These are phyloP conservation scores for Hesperophylax magnus DNA, from an alignment of 1,140 invertebrate genomes.

Conservation along the genomic window DNA sequence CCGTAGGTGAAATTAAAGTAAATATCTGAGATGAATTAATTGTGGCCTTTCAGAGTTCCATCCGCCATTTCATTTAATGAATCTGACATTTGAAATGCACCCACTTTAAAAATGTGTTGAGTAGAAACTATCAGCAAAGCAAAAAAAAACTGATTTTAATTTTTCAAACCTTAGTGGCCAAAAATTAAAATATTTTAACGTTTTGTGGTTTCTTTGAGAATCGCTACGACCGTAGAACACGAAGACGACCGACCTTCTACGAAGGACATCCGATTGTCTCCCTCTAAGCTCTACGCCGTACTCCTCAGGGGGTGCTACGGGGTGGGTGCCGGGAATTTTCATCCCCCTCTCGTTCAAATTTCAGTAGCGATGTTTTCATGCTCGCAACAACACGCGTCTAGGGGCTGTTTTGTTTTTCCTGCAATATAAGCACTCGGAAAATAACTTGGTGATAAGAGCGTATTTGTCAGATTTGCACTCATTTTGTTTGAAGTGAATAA, in stretches of 20 bases:
- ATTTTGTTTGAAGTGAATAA: background rate
- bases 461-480: background rate
- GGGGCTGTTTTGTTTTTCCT: slow-evolving; percentile 13
- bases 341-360: slow-evolving; percentile 41
- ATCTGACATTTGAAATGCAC: too few species aligned
- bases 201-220: too few species aligned
- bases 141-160: too few species aligned
- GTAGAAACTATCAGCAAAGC: too few species aligned
- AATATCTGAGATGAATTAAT: too few species aligned
- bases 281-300: background rate
- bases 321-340: slow-evolving; percentile 23
- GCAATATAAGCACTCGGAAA: too few species aligned
- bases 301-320: background rate
- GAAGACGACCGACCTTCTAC: slow-evolving; percentile 33
- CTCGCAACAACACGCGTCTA: slow-evolving; percentile 44
- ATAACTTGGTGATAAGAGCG: slow-evolving; percentile 2
- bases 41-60: too few species aligned
- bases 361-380: slow-evolving; percentile 51
- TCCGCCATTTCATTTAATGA: too few species aligned
- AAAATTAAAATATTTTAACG: too few species aligned
- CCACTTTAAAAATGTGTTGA: too few species aligned
- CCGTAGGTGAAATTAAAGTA: too few species aligned
- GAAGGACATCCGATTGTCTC: slow-evolving; percentile 40
- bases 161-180: too few species aligned
- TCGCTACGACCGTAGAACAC: background rate